Evolutionary conservation across 2,113 vertebrate genomes (phyloP).

Genomic region (Anarhynchus alexandrinus): DNA sequence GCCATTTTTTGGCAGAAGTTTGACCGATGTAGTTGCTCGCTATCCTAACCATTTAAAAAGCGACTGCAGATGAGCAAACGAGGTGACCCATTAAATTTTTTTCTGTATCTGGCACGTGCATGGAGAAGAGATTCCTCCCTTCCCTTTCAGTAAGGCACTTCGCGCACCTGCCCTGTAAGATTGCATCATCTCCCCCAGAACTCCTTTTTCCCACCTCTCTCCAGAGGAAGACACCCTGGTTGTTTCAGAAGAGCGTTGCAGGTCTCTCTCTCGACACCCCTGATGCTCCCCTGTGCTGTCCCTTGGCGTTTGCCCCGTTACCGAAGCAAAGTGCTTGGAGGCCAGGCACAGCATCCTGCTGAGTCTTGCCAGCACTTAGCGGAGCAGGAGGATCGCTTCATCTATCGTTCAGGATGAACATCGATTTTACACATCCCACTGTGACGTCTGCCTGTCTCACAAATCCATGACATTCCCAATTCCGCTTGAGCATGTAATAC

Average conservation of each 20-base stretch:
- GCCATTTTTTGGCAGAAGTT: not conserved
- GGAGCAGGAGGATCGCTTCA: not conserved
- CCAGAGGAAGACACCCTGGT: not conserved
- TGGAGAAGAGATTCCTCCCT: not conserved
- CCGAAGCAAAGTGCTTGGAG: rapidly evolving
- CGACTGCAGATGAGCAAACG: not conserved
- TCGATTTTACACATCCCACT: not conserved
- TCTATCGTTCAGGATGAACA: not conserved
- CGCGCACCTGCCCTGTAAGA: rapidly evolving
- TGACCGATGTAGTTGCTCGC: not conserved
- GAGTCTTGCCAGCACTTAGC: not conserved
- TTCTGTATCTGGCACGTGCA: rapidly evolving
- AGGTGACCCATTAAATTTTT: not conserved
- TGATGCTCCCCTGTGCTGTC: not conserved
- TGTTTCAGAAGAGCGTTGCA: not conserved
- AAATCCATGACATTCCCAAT: not conserved
- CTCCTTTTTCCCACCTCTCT: not conserved
- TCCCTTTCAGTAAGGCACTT: not conserved
- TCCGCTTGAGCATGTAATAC: not conserved
- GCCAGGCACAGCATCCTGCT: not conserved
- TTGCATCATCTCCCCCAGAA: rapidly evolving
- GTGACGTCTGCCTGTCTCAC: not conserved
- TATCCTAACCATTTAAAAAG: not conserved
- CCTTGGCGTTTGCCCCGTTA: rapidly evolving
- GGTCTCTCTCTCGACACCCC: not conserved